phyloP scores from a whole-genome alignment of 2,888 invertebrate species.

The Epirrhoe alternata region DNA sequence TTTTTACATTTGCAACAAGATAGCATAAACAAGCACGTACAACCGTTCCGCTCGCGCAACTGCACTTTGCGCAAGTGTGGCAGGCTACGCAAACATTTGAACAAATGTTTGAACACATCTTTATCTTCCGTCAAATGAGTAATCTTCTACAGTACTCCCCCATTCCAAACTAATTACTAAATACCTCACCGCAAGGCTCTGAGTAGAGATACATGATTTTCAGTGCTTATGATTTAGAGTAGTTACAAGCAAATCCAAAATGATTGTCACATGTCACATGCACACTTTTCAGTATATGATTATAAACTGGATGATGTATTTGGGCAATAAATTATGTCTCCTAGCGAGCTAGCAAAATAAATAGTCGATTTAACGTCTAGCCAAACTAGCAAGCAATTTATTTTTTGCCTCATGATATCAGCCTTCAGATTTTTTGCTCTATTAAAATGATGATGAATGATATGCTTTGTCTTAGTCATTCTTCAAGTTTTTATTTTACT shows the following conservation, averaged over 20 bases:
- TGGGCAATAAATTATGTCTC: not conserved
- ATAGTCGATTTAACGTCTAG: slow-evolving; percentile 10
- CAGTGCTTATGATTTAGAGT: too few relatives aligned
- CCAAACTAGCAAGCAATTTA: slow-evolving; percentile 14
- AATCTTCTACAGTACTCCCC: too few relatives aligned
- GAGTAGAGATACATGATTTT: too few relatives aligned
- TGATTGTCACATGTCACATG: not conserved
- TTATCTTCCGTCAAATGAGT: too few relatives aligned
- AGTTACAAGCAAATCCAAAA: not conserved
- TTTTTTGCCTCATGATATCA: slow-evolving; percentile 37
- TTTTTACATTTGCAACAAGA: too few relatives aligned
- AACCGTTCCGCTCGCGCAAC: too few relatives aligned
- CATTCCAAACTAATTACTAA: too few relatives aligned
- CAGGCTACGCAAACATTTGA: too few relatives aligned
- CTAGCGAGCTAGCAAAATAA: slow-evolving; percentile 11
- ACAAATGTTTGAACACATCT: too few relatives aligned
- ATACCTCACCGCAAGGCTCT: too few relatives aligned
- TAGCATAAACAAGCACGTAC: too few relatives aligned
- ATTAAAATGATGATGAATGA: slow-evolving; percentile 32
- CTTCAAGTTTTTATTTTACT: not conserved
- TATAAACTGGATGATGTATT: not conserved
- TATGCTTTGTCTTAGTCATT: slow-evolving; percentile 10
- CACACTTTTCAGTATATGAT: not conserved
- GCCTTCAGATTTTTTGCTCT: slow-evolving; percentile 40
- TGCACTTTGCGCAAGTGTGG: too few relatives aligned